A percentile compares a stretch with the other conserved stretches of the same genome.
phyloP scores from a whole-genome alignment of 1,140 invertebrate species.

The Mamestra configurata region DNA sequence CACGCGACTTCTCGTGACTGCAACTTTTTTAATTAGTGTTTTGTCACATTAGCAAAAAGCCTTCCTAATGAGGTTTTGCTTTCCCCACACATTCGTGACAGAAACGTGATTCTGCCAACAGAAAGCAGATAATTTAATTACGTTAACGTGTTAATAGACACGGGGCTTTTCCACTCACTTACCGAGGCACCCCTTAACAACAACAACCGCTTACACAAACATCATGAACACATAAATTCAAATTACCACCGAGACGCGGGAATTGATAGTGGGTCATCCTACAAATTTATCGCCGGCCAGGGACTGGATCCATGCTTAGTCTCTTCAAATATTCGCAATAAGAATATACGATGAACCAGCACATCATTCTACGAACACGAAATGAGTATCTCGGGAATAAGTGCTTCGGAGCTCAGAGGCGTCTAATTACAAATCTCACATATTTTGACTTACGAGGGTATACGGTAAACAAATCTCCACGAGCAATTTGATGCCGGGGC shows the following conservation, averaged over 20 bases:
- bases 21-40: conserved; percentile 58
- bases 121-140: conserved; percentile 57
- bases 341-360: conserved; percentile 32
- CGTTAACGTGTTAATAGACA: conserved; percentile 40
- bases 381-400: conserved; percentile 3
- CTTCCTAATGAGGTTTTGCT: conserved; percentile 58
- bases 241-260: neutral
- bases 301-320: conserved; percentile 18
- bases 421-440: conserved; percentile 44
- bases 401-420: neutral
- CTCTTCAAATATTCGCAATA: conserved; percentile 33
- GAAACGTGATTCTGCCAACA: conserved; percentile 40
- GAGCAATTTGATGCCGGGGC: conserved; percentile 36
- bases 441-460: conserved; percentile 15
- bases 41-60: conserved; percentile 60
- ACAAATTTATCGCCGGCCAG: conserved; percentile 3
- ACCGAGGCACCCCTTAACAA: conserved; percentile 2
- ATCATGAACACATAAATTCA: conserved; percentile 32
- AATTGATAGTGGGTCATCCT: conserved; percentile 30
- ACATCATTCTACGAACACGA: neutral
- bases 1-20: conserved; percentile 61
- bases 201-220: conserved; percentile 18
- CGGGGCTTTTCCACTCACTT: neutral
- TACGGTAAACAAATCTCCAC: conserved; percentile 39
- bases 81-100: conserved; percentile 35